A percentile compares a stretch with the other conserved stretches of the same genome.
phyloP scores from a whole-genome alignment of 2,888 invertebrate species.

The Conomelus anceps region DNA sequence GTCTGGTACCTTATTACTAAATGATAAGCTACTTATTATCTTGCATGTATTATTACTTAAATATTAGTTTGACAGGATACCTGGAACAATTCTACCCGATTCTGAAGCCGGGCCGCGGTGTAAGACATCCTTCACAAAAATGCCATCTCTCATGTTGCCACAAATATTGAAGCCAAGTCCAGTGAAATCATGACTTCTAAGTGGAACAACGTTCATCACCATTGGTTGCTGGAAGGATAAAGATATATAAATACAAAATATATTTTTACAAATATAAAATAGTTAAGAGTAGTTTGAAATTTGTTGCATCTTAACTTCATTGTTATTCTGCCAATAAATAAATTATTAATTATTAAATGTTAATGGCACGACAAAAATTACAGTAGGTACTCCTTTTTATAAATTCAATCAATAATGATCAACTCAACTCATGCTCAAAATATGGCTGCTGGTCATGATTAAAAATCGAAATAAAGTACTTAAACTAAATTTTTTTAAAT shows the following conservation, averaged over 20 bases:
- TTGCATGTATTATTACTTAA: neutral
- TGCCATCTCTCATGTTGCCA: constrained; percentile 87
- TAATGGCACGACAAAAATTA: no score
- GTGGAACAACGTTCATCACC: constrained; percentile 55
- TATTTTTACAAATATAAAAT: constrained; percentile 7
- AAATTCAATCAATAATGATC: no score
- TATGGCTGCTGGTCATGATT: no score
- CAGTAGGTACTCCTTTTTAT: no score
- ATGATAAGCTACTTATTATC: neutral
- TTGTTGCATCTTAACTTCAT: no score
- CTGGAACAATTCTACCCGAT: constrained; percentile 70
- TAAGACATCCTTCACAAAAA: constrained; percentile 78
- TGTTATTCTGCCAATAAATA: no score
- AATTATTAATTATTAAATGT: no score
- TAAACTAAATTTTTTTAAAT: no score
- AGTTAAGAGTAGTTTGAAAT: no score
- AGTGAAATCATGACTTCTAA: constrained; percentile 81
- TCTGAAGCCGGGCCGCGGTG: constrained; percentile 83
- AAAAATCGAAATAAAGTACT: no score
- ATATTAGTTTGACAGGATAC: constrained; percentile 46
- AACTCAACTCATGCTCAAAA: no score
- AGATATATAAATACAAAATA: constrained; percentile 7
- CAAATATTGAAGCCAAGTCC: constrained; percentile 81
- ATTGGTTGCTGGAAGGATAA: constrained; percentile 47
- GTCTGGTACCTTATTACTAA: neutral